These are phyloP conservation scores for Tethya wilhelma DNA, from an alignment of 37 sponge, comb jelly and placozoan species.

Conservation along the genomic window DNA sequence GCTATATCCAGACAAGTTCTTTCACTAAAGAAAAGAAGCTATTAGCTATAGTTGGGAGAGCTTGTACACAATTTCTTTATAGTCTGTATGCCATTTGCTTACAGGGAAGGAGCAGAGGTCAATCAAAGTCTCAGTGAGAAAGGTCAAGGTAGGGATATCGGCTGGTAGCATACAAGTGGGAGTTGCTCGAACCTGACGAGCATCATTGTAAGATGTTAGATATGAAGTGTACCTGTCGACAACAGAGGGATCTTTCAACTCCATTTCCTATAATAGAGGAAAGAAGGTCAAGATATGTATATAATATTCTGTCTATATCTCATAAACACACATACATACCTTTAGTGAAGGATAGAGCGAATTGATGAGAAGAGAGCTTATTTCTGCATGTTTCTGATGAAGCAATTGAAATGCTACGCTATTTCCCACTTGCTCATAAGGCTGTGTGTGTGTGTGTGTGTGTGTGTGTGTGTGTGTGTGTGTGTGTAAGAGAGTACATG, in stretches of 20 bases:
- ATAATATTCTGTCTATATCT: not conserved
- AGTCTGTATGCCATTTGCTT: not conserved
- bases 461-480: not conserved
- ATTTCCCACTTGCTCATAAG: conserved; percentile 61
- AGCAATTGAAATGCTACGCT: conserved; percentile 71
- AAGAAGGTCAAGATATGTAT: not conserved
- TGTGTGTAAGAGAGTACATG: conserved; percentile 12
- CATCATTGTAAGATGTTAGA: conserved; percentile 3
- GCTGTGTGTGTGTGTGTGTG: conserved; percentile 28
- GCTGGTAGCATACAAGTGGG: conserved; percentile 56
- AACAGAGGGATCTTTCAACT: conserved; percentile 13
- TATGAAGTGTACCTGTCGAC: conserved; percentile 20
- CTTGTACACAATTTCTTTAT: too few relatives aligned
- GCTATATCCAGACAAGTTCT: too few relatives aligned
- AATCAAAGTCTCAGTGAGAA: conserved; percentile 36
- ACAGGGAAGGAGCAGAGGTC: conserved; percentile 63
- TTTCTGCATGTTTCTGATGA: conserved; percentile 24
- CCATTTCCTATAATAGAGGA: conserved; percentile 1
- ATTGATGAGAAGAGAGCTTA: conserved; percentile 39
- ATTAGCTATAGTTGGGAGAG: too few relatives aligned
- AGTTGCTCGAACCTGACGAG: conserved; percentile 25
- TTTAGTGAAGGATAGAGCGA: conserved; percentile 54
- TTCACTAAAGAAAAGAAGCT: too few relatives aligned
- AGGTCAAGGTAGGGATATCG: conserved; percentile 48
- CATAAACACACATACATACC: conserved; percentile 6